Base-by-base conservation (phyloP, 64 coral and sea anemone species). In the Pachyseris speciosa region DNA sequence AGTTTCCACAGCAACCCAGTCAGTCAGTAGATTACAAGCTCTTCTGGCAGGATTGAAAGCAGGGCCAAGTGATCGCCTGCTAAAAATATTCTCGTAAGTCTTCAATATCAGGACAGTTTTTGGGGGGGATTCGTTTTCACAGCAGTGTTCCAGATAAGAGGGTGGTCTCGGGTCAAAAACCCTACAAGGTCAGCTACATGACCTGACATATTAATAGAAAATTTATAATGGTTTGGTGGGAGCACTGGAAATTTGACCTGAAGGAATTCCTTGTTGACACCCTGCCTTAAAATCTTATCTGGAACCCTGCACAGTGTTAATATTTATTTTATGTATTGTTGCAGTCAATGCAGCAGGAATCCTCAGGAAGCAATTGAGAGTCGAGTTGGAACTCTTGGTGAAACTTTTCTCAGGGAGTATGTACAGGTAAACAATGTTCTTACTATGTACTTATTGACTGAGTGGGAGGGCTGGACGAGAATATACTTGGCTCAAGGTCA, bases 1-100 rank as follows among this genome's bases (percentile, higher is more conserved):
- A 43, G 96, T 98, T 1, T 98, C 96, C 19, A 98, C 96, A 28
- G 96, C 96, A 28, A 98, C 96, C 8, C 96, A 98, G 10, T 98
- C 96, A 44, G 96, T 98, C 13, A 92, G 93, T 51, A 90, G 96
- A 49, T 63, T 98, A 24, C 96, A 98, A 60, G 86, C 93, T 34
- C 76, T 98, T 25, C 64, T 94, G 57, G 88, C 93, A 51, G 93
- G 96, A 67, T 84, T 80, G 41, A 98, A 93, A 51, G 71, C 96
- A 61, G 74, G 70, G 0, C 96, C 96, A 85, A 98, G 96, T 87
- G 96, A 98, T 60, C 68, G 80, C 26, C 81, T 98, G 0, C 65
- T 90, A 12, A 43, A 76, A 28, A 95, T 98, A 43, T 98, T 98
- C 81, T 92, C 52, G 96, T 98, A 87, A 57, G 57, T 88, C 27